These are phyloP conservation scores for Ypsolopha scabrella DNA, from an alignment of 2,888 invertebrate species.

Conservation along the genomic window DNA sequence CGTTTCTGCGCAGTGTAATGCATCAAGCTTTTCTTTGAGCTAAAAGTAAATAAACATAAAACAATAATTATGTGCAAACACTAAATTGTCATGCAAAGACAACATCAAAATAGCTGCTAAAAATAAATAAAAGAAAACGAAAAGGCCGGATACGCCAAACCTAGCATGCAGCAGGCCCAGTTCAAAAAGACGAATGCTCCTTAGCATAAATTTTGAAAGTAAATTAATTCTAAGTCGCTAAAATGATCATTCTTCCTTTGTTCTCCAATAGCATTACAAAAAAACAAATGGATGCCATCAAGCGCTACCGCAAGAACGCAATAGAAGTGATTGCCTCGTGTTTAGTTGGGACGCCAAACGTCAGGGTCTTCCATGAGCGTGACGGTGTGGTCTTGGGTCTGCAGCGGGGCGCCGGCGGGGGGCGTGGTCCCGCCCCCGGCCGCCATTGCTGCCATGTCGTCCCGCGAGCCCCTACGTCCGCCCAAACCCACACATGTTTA, in stretches of 20 bases:
- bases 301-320: not conserved
- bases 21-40: no score
- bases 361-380: conserved; percentile 94
- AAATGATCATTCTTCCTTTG: no score
- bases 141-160: conserved; percentile 10
- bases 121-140: conserved; percentile 7
- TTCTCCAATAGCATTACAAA: not conserved
- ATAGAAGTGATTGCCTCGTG: conserved; percentile 15
- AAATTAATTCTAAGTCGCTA: no score
- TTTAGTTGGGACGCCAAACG: conserved; percentile 94
- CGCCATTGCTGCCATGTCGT: conserved; percentile 87
- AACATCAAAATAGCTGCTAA: no score
- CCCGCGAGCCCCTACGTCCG: conserved; percentile 78
- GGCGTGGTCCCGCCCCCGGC: conserved; percentile 73
- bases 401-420: conserved; percentile 63
- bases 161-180: not conserved
- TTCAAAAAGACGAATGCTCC: not conserved
- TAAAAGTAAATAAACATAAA: no score
- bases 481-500: no score
- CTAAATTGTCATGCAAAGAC: no score
- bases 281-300: not conserved
- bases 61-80: no score
- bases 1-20: no score
- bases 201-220: no score
- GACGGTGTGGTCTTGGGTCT: conserved; percentile 75